Percentiles rank a stretch among this genome's conserved stretches.
phyloP scores from a whole-genome alignment of 2,113 vertebrate genomes.

The Dipodomys merriami region DNA sequence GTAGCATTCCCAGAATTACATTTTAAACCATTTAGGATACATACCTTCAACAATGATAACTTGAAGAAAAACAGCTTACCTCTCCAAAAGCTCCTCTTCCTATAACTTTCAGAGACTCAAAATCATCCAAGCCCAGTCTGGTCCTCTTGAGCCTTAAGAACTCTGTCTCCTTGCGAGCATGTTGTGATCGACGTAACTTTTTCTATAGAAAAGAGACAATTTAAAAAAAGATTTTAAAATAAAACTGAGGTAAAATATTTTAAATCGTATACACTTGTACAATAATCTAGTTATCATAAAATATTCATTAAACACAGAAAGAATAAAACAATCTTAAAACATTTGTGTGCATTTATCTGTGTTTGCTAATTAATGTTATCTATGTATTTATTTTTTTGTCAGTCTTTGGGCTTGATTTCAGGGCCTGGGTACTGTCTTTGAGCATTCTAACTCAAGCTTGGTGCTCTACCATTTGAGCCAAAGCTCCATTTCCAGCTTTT shows the following conservation, averaged over 20 bases:
- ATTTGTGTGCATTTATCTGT: not conserved
- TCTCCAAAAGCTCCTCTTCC: constrained; percentile 98
- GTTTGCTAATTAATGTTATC: no score
- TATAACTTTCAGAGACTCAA: constrained; percentile 98
- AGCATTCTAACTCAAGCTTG: no score
- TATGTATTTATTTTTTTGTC: no score
- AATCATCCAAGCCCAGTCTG: constrained; percentile 96
- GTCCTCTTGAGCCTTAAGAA: constrained; percentile 97
- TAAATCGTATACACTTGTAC: not conserved
- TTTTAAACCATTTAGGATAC: not conserved
- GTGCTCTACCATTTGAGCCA: no score
- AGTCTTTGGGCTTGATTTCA: no score
- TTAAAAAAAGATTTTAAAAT: constrained; percentile 46
- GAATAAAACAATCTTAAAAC: not conserved
- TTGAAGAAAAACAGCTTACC: constrained; percentile 83
- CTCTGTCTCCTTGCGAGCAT: constrained; percentile 98
- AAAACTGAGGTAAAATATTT: not conserved
- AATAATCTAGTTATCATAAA: not conserved
- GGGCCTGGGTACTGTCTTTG: no score
- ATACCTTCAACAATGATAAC: not conserved
- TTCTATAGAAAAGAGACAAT: constrained; percentile 87
- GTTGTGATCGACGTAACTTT: constrained; percentile 95
- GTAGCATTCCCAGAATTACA: not conserved
- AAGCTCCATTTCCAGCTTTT: no score
- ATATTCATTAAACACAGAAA: constrained; percentile 17